These are phyloP conservation scores for Oncopeltus fasciatus DNA, from an alignment of 1,140 invertebrate species.

Conservation along the genomic window DNA sequence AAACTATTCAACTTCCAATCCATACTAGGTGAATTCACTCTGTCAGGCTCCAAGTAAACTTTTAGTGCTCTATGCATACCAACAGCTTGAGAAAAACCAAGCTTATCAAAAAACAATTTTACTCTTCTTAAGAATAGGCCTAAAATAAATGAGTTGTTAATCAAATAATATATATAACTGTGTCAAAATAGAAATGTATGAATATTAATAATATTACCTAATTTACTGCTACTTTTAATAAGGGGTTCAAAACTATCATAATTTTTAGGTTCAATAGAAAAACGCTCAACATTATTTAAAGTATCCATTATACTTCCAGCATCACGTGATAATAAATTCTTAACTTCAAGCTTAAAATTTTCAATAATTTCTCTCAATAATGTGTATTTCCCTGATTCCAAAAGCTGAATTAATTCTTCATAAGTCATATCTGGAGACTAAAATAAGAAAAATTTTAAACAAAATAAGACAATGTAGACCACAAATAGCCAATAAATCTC, in stretches of 20 bases:
- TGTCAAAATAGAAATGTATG: no score
- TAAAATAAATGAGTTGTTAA: no score
- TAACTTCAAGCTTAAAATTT: conserved; percentile 38
- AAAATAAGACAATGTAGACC: no score
- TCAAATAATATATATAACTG: no score
- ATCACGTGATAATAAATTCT: conserved; percentile 36
- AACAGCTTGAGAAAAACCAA: conserved; percentile 65
- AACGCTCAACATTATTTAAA: conserved; percentile 36
- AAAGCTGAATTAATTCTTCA: conserved; percentile 36
- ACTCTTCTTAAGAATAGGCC: conserved; percentile 66
- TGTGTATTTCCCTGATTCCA: conserved; percentile 38
- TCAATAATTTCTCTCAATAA: conserved; percentile 35
- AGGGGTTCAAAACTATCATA: conserved; percentile 21
- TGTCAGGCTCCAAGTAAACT: conserved; percentile 35
- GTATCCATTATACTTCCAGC: conserved; percentile 47
- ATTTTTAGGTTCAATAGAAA: conserved; percentile 19
- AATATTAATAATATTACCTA: no score
- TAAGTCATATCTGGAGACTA: conserved; percentile 49
- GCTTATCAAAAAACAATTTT: conserved; percentile 61
- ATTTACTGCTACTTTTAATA: conserved; percentile 32
- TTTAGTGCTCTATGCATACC: conserved; percentile 49
- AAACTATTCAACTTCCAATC: conserved; percentile 27
- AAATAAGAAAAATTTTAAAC: conserved; percentile 19
- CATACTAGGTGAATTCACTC: conserved; percentile 24
- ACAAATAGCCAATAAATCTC: no score